Base-by-base conservation (phyloP, 2,888 invertebrate species). In the Bembecia ichneumoniformis region DNA sequence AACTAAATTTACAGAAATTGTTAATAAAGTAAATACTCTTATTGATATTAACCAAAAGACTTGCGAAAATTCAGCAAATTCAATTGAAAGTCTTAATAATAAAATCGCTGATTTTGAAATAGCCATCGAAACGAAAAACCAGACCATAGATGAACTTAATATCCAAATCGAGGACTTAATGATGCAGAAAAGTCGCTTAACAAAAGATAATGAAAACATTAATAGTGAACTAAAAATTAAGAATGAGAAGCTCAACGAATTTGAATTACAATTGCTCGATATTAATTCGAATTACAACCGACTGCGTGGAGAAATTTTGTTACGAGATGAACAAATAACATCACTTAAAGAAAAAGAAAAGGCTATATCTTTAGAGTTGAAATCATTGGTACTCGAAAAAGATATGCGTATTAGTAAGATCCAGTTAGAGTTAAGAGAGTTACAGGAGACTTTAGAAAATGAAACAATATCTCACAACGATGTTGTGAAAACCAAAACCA, bases 401-500 rank as follows among this genome's bases (percentile, higher is more conserved):
- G 11, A 47, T n/a, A 14, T 49, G 45, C 35, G 47, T 20, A 47
- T 45, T 51, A 46, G 51, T 47, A 47, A 51, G 34, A 49, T 49
- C 34, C 47, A 49, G 54, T 51, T 50, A 50, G 59, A 62, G 49
- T 57, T 58, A 49, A 46, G 56, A 40, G 52, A 60, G 52, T n/a
- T 63, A 7, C 58, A 56, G 11, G 47, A 52, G 11, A 36, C 45
- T 35, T 48, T 67, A n/a, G 51, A 64, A 49, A 52, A 51, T 10
- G 56, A 57, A 28, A 51, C 58, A 45, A 58, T 63, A 47, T 49
- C 58, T 13, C 58, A 57, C 16, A 49, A 61, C 14, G 46, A 58
- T 36, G 40, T 50, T 9, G 47, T 74, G 52, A 13, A 52, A 40
- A 51, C 53, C 15, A 64, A 60, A 55, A 57, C 61, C 9, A 52